Evolutionary conservation across 2,797 vertebrate genomes (phyloP).

Genomic region (Ibycter americanus): DNA sequence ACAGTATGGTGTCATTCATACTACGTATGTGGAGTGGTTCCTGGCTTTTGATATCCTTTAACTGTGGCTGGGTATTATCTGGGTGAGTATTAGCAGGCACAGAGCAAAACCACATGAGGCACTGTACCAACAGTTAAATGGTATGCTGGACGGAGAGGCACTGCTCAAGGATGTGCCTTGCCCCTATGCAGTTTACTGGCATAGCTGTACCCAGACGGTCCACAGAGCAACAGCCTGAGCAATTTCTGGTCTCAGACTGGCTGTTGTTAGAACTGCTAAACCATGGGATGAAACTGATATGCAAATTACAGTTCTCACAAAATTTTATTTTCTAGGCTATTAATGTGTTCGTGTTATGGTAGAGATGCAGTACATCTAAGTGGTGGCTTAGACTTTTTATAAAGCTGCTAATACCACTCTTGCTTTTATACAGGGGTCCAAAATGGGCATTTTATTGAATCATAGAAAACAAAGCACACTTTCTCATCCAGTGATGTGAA

Average conservation of each 20-base stretch:
- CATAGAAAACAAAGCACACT: not conserved
- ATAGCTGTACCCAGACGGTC: not conserved
- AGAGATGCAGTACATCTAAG: not conserved
- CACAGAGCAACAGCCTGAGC: not conserved
- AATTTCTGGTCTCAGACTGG: not conserved
- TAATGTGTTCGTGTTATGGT: not conserved
- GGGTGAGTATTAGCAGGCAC: not conserved
- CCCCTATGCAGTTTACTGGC: rapidly evolving
- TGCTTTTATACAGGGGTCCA: not conserved
- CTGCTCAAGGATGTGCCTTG: not conserved
- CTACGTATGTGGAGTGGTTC: not conserved
- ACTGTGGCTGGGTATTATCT: not conserved
- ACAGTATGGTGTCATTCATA: not conserved
- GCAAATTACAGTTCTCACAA: not conserved
- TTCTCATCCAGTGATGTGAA: not conserved
- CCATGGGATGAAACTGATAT: not conserved
- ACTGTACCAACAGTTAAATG: not conserved
- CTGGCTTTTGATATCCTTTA: not conserved
- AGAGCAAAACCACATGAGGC: rapidly evolving
- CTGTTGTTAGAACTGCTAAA: not conserved
- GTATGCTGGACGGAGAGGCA: not conserved
- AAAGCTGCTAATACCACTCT: not conserved
- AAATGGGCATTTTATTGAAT: not conserved
- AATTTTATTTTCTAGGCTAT: not conserved
- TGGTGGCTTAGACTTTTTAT: not conserved